Evolutionary conservation across 2,113 vertebrate genomes (phyloP), one percentile per base, ranked within the genome.

Genomic region (Cynocephalus volans): DNA sequence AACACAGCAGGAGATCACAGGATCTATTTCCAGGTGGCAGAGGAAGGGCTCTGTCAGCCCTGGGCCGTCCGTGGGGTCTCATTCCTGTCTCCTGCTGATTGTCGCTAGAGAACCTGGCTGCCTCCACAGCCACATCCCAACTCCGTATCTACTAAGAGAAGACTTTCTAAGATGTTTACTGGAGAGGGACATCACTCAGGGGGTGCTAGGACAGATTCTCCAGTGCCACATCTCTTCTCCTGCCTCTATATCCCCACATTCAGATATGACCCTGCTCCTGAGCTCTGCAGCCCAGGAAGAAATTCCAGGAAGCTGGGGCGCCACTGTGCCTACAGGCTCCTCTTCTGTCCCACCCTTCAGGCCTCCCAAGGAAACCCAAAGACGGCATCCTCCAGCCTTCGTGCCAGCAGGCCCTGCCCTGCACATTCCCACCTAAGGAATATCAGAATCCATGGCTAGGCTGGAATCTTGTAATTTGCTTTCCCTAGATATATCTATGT

Each of bases 241-340:
- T 31, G 4, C n/a, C 45, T 31, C n/a, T 15, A 0, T 10, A 4
- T 18, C 21, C 28, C 48, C 15, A 5, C 0, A 5, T 70, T 11
- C 60, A 6, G 14, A 11, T 19, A 10, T 0, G 31, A 76, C 23
- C n/a, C 15, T n/a, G 67, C 19, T 33, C 6, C 65, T 56, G 65
- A 81, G 41, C 41, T 60, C 54, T 45, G 62, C 15, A 19, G 18
- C 45, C 80, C 91, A 56, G 77, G 80, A 56, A 8, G 14, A 80
- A 26, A 24, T 23, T 50, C 13, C 1, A 28, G 7, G 54, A 41
- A 65, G 48, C 80, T 15, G 31, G 31, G 11, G 19, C 7, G 18
- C 41, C 50, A 11, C 54, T 6, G 21, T 48, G 72, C 45, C 81
- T 14, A 0, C 5, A 18, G 23, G 14, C 3, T 28, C 73, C 24